These are phyloP conservation scores for Calosoma granatense DNA, from an alignment of 1,140 invertebrate genomes.

Conservation along the genomic window DNA sequence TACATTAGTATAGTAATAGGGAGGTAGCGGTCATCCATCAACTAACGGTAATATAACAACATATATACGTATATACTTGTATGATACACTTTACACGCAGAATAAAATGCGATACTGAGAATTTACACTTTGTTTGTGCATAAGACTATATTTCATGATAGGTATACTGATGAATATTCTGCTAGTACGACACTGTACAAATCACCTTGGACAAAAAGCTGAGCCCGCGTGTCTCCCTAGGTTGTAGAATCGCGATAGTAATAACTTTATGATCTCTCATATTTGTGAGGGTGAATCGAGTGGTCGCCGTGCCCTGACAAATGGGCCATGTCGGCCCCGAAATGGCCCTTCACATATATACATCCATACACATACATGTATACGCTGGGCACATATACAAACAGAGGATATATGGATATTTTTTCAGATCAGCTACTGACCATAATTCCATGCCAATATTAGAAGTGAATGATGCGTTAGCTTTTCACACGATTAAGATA, in stretches of 20 bases:
- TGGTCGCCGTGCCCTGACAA: background rate
- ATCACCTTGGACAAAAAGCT: background rate
- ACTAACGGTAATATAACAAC: no score
- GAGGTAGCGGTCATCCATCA: no score
- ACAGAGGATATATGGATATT: background rate
- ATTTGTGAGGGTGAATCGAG: background rate
- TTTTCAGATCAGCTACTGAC: background rate
- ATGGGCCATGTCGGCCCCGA: background rate
- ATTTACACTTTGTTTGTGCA: no score
- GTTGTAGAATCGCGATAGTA: no score
- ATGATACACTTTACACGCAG: no score
- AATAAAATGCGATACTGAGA: no score
- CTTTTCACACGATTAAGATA: background rate
- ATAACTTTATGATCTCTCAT: conserved; percentile 4
- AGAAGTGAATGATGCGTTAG: background rate
- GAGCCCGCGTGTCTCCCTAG: background rate
- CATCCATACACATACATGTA: background rate
- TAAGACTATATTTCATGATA: no score
- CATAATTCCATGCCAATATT: background rate
- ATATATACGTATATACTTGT: no score
- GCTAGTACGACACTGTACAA: no score
- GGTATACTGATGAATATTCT: no score
- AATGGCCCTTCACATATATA: conserved; percentile 1
- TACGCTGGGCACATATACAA: background rate
- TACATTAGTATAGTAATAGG: no score